Evolutionary conservation across 2,888 invertebrate species (phyloP).

Genomic region (Spisula solida): DNA sequence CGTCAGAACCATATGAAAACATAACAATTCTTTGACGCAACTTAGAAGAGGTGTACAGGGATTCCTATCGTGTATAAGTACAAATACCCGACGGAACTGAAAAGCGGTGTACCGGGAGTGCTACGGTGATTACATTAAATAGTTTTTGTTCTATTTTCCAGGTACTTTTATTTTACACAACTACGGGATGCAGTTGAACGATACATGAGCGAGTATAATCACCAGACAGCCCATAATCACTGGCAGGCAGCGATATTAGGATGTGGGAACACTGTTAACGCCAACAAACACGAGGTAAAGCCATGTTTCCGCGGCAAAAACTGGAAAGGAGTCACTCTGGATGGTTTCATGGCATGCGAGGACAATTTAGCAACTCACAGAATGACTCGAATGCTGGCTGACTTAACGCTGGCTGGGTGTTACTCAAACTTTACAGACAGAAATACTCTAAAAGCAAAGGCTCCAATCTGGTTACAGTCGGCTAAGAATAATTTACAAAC

Average conservation of each 20-base stretch:
- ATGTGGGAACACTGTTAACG: neutral
- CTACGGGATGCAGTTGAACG: constrained; percentile 39
- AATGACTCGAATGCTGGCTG: constrained; percentile 44
- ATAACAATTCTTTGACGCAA: too few relatives aligned
- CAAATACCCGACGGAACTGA: neutral
- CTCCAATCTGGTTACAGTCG: constrained; percentile 36
- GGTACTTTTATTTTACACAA: constrained; percentile 51
- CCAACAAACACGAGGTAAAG: constrained; percentile 27
- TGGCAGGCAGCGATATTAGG: constrained; percentile 45
- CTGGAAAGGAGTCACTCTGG: constrained; percentile 42
- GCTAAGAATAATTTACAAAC: constrained; percentile 41
- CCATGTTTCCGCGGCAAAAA: constrained; percentile 25
- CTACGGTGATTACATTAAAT: neutral
- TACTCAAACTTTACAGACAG: constrained; percentile 15
- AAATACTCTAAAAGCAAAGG: neutral
- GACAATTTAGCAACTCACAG: constrained; percentile 47
- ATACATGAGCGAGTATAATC: constrained; percentile 44
- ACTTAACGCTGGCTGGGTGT: constrained; percentile 28
- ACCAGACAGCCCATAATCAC: constrained; percentile 5
- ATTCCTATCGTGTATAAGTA: too few relatives aligned
- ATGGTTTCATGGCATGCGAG: constrained; percentile 36
- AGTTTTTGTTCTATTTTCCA: constrained; percentile 13
- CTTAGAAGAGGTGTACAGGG: too few relatives aligned
- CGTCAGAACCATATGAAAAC: too few relatives aligned
- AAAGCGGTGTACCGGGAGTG: neutral